Conservation (phyloP, 2,797 vertebrate genomes). For the Melanogrammus aeglefinus region DNA sequence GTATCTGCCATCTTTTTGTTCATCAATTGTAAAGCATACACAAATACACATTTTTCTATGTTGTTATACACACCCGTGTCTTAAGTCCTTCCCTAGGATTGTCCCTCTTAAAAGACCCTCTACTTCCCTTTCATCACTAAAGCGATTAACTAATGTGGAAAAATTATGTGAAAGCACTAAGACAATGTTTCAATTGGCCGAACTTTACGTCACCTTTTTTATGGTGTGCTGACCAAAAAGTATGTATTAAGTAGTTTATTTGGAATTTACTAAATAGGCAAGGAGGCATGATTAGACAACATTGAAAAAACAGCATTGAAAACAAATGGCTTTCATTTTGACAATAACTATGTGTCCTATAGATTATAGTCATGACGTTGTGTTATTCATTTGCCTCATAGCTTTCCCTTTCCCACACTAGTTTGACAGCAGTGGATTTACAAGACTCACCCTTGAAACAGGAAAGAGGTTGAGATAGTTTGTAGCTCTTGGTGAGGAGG, state of each 20-base stretch:
- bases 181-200: not conserved
- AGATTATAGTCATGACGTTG: not conserved
- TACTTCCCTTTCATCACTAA: no score
- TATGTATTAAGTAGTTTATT: not conserved
- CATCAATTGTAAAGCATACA: no score
- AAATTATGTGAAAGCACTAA: no score
- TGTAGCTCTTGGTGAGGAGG: slow-evolving; percentile 99
- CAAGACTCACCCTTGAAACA: slow-evolving; percentile 95
- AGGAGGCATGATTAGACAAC: no score
- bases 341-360: not conserved
- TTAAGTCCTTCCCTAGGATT: no score
- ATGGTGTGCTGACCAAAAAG: not conserved
- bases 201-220: not conserved
- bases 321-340: not conserved
- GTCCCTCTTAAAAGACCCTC: no score
- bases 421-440: not conserved
- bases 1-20: no score
- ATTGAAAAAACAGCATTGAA: not conserved
- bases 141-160: no score
- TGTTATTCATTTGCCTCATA: not conserved
- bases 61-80: no score
- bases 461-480: slow-evolving; percentile 97
- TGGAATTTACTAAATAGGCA: not conserved
- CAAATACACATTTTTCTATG: no score
- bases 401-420: not conserved